Evolutionary conservation across 1,140 invertebrate species (phyloP), one percentile per base, ranked within the genome.

Genomic region (Drosophila miranda): DNA sequence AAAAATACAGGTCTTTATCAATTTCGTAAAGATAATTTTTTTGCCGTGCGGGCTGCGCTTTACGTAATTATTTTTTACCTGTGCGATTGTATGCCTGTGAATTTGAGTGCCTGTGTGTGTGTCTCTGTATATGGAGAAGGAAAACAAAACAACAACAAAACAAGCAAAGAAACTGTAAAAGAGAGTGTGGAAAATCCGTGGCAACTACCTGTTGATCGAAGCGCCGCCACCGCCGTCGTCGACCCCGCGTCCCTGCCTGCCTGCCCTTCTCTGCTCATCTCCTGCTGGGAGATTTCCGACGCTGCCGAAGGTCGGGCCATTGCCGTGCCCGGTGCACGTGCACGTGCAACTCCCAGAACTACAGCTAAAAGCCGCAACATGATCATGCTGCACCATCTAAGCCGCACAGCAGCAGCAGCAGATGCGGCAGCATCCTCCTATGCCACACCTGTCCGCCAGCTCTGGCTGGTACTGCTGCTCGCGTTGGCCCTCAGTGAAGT

Each of bases 301-400:
- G 3, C 28, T 76, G 14, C 34, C 26, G 44, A 67, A 68, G 49
- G 42, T 54, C 61, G 19, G 30, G 28, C 60, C 60, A 19, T 19
- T 42, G 61, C 55, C 50, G 54, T 74, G 72, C 52, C 61, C 45
- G 34, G 56, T 74, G 52, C 74, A 78, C 62, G 67, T 78, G 74
- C 23, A 23, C 16, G 19, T 19, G 5, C 57, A 66, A 13, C 16
- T 26, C n/a, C 4, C 1, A 13, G n/a, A 42, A 13, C 34, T 5
- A 38, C 11, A 1, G 30, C 3, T 34, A 8, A 41, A 42, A 38
- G 30, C 30, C 41, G 6, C n/a, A 52, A 45, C 3, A 42, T 11
- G 43, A 23, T 14, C 49, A 21, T 11, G 66, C 49, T 41, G 9
- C 14, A 7, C 3, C 44, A 34, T 5, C 23, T 4, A 26, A 26